Base-by-base conservation (phyloP, 2,113 vertebrate genomes). In the Phyllostomus hastatus region DNA sequence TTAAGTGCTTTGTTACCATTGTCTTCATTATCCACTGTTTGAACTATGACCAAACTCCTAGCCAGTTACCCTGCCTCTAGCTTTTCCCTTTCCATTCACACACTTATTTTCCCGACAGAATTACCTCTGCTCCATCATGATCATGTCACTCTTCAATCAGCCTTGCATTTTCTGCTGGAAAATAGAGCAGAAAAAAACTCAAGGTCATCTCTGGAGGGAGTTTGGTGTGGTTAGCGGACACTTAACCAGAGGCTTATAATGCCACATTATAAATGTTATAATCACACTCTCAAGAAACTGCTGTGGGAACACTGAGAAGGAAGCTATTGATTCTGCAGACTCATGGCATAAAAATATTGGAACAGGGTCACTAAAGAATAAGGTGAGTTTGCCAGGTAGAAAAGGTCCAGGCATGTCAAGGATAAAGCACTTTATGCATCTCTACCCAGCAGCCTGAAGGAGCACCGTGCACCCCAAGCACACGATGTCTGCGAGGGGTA, bases 401-500 rank as follows among this genome's bases (percentile, higher is more conserved):
- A 75, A 33, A 20, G 4, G 17, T 4, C 52, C 70, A 73, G 10
- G 8, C 4, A 22, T 26, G 4, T 24, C 33, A 75, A 33, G 10
- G 14, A 76, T 10, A 28, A 9, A 57, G 0, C 1, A 28, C 15
- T 48, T 1, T 28, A 31, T 10, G 9, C 4, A 11, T n/a, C n/a
- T n/a, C n/a, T n/a, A n/a, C 15, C 10, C 28, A 9, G 10, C 0
- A 50, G 15, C 12, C 28, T 54, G 41, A 50, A 72, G 17, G 26
- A 43, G 8, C 4, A 10, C 26, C 9, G 0, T 8, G 0, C 7
- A 9, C 6, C 9, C 50, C 22, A 61, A 20, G 10, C 31, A 61
- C 7, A 54, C 4, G 26, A 43, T 43, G 38, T 15, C 11, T 33
- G 2, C 0, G 0, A 31, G 5, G 1, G 9, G 50, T 7, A 46